A percentile compares a stretch with the other conserved stretches of the same genome.
These are phyloP conservation scores for Anser cygnoides DNA, from an alignment of 2,113 vertebrate genomes.

Conservation along the genomic window DNA sequence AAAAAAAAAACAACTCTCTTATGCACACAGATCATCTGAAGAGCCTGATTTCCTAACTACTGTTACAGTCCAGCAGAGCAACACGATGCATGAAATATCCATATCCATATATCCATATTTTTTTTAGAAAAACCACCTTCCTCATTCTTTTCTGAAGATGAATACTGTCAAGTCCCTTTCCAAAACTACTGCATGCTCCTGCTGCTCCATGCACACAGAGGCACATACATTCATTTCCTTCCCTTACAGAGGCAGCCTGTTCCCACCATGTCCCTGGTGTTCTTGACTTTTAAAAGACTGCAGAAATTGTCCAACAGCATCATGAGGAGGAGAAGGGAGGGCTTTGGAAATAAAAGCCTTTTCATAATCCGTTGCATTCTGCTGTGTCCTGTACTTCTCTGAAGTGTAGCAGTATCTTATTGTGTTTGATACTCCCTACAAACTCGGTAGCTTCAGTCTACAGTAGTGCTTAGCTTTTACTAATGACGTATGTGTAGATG, in stretches of 20 bases:
- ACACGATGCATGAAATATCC: neutral
- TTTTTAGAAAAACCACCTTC: conserved; percentile 28
- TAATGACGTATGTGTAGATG: conserved; percentile 9
- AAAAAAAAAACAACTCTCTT: neutral
- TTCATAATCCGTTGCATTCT: neutral
- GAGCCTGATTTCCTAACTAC: neutral
- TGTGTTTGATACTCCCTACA: neutral
- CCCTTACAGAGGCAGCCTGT: conserved; percentile 1
- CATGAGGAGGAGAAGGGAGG: neutral
- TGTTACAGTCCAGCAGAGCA: neutral
- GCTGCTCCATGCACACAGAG: neutral
- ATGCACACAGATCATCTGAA: neutral
- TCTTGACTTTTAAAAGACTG: neutral
- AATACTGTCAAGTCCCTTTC: neutral
- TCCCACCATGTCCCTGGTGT: neutral
- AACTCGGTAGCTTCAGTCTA: neutral
- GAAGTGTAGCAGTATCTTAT: neutral
- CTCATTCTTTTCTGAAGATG: neutral
- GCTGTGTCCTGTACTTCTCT: neutral
- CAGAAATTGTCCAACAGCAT: neutral
- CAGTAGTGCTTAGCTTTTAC: neutral
- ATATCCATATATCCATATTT: neutral
- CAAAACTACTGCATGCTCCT: neutral
- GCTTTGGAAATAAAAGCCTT: neutral
- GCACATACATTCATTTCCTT: conserved; percentile 9